These are phyloP conservation scores for Tinea pellionella DNA, from an alignment of 2,888 invertebrate species.

Conservation along the genomic window DNA sequence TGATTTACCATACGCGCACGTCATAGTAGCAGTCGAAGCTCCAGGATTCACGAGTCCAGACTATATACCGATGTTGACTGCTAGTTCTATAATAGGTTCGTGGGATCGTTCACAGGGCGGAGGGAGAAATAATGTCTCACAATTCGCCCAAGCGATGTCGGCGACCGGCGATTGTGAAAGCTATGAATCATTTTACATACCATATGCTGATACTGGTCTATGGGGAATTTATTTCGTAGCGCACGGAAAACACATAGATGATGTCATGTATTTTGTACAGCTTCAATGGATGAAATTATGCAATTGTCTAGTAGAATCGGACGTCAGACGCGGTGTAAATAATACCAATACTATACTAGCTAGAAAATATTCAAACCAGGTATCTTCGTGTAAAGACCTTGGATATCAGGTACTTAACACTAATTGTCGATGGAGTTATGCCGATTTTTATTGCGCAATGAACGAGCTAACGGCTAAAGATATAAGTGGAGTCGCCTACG, in stretches of 20 bases:
- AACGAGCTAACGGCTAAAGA: constrained; percentile 18
- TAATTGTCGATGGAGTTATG: constrained; percentile 26
- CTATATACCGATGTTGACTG: constrained; percentile 36
- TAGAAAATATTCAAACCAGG: constrained; percentile 28
- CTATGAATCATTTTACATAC: constrained; percentile 51
- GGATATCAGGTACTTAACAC: constrained; percentile 39
- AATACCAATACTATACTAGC: constrained; percentile 34
- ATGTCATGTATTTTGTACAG: constrained; percentile 41
- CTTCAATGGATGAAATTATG: constrained; percentile 49
- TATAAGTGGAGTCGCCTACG: constrained; percentile 23
- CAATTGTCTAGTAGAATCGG: constrained; percentile 26
- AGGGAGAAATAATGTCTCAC: constrained; percentile 29
- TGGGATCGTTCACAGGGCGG: constrained; percentile 47
- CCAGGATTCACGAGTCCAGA: constrained; percentile 41
- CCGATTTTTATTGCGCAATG: constrained; percentile 19
- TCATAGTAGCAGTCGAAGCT: constrained; percentile 55
- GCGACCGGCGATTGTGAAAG: constrained; percentile 35
- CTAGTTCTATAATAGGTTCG: constrained; percentile 42
- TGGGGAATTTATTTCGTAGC: constrained; percentile 59
- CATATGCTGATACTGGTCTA: constrained; percentile 49
- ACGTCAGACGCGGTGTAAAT: constrained; percentile 38
- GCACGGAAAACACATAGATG: constrained; percentile 33
- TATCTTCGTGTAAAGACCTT: constrained; percentile 40
- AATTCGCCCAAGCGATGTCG: constrained; percentile 33
- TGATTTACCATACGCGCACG: constrained; percentile 46